Base-by-base conservation (phyloP, 2,113 vertebrate species). In the Onychorhynchus coronatus region DNA sequence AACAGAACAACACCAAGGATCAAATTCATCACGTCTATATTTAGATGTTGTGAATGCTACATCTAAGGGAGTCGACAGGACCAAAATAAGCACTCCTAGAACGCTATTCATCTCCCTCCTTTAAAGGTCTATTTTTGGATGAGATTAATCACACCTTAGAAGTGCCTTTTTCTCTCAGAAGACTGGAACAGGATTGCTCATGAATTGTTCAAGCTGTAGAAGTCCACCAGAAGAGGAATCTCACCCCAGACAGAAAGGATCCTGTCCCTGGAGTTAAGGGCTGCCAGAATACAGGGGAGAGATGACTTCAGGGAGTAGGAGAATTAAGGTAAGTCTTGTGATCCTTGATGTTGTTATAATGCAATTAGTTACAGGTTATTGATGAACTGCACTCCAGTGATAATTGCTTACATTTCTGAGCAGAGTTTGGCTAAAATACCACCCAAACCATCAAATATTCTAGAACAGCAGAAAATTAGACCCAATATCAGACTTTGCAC, bases 11-110 rank as follows among this genome's bases (percentile, higher is more conserved):
- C 79, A 75, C 65, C 72, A 68, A 77, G 89, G 89, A 97, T 89
- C 95, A 93, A 86, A 96, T 91, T 63, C 80, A 91, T 89, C 91
- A 78, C 13, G 3, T 59, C 91, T 84, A 52, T 81, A 72, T 93
- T 97, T 87, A 95, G 89, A 63, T 0, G 0, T 42, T 47, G 76
- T 52, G 76, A 95, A 89, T 65, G 80, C n/a, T 55, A 78, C 94
- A 75, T 93, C 91, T 95, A 68, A 95, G 61, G 79, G 55, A 93
- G 68, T 28, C 6, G 0, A 55, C 76, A 78, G 89, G 89, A 95
- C 86, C 83, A 93, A 93, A 95, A 81, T 3, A 56, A 95, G 83
- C 35, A 14, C 47, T 92, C 68, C 53, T 56, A 59, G 83, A 89
- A 78, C 4, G 52, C 68, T 63, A 77, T 89, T 96, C 73, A 92